These are phyloP conservation scores for Salpingus planirostris DNA, from an alignment of 2,888 invertebrate species.

Conservation along the genomic window DNA sequence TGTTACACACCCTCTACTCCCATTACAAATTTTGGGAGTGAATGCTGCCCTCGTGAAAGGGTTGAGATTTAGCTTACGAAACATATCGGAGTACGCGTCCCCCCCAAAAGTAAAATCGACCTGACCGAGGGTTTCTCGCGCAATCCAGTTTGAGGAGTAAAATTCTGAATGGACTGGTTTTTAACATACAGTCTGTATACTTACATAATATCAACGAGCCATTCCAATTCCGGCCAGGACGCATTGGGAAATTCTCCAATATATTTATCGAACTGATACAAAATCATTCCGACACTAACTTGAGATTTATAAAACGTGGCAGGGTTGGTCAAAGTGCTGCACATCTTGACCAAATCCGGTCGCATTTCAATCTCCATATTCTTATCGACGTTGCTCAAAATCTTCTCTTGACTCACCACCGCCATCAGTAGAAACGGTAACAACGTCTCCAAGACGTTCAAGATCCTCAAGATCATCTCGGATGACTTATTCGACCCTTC, in stretches of 20 bases:
- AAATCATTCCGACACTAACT: constrained; percentile 48
- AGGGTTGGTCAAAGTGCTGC: constrained; percentile 46
- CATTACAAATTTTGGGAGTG: too few species aligned
- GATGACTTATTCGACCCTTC: constrained; percentile 28
- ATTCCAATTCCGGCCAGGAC: constrained; percentile 63
- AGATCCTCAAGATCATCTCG: constrained; percentile 30
- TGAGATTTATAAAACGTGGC: constrained; percentile 54
- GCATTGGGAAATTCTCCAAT: constrained; percentile 51
- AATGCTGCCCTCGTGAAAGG: too few species aligned
- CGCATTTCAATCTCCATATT: constrained; percentile 35
- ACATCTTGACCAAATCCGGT: constrained; percentile 42
- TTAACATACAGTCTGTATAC: constrained; percentile 25
- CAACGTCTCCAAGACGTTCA: constrained; percentile 35
- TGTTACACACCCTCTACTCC: too few species aligned
- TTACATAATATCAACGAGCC: constrained; percentile 58
- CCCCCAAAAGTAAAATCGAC: too few species aligned
- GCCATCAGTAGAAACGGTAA: constrained; percentile 40
- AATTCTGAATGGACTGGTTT: not conserved
- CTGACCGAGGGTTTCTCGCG: too few species aligned
- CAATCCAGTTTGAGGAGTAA: too few species aligned
- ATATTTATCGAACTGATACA: constrained; percentile 54
- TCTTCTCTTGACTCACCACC: constrained; percentile 31
- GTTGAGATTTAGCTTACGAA: too few species aligned
- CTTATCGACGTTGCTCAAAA: constrained; percentile 33
- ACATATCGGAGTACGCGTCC: too few species aligned